Evolutionary conservation across 1,140 invertebrate species (phyloP).

Genomic region (Drosophila pruinosa): DNA sequence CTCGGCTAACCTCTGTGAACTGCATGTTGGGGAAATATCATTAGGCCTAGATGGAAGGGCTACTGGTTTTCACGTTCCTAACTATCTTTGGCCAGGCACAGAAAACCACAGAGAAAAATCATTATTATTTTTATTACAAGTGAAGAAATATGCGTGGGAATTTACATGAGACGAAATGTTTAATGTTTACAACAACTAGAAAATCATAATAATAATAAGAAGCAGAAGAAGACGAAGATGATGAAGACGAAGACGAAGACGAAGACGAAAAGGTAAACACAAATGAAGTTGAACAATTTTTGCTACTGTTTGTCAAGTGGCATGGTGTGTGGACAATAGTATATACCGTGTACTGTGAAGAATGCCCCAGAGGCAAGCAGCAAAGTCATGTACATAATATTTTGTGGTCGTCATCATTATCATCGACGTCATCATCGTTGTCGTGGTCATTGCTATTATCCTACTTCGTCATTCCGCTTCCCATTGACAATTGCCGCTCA

Average conservation of each 20-base stretch:
- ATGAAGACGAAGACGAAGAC: slow-evolving; percentile 8
- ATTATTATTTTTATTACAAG: slow-evolving; percentile 65
- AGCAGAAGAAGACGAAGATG: background rate
- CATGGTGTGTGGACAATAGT: slow-evolving; percentile 11
- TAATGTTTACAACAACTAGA: slow-evolving; percentile 54
- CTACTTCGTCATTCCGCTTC: slow-evolving; percentile 9
- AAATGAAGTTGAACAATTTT: slow-evolving; percentile 70
- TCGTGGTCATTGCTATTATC: slow-evolving; percentile 20
- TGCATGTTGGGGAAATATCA: slow-evolving; percentile 13
- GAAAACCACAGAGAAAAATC: slow-evolving; percentile 57
- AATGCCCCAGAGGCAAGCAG: slow-evolving; percentile 30
- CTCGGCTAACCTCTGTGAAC: slow-evolving; percentile 41
- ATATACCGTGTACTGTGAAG: slow-evolving; percentile 44
- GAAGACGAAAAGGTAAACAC: slow-evolving; percentile 42
- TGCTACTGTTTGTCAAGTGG: slow-evolving; percentile 71
- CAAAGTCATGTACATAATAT: slow-evolving; percentile 52
- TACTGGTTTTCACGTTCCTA: slow-evolving; percentile 16
- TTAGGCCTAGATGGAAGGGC: slow-evolving; percentile 30
- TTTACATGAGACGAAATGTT: slow-evolving; percentile 60
- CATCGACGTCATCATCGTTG: background rate
- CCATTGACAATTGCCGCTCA: slow-evolving; percentile 30
- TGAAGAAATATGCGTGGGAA: slow-evolving; percentile 70
- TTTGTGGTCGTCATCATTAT: slow-evolving; percentile 57
- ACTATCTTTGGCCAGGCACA: slow-evolving; percentile 4
- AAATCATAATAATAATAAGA: slow-evolving; percentile 33